Evolutionary conservation across 2,113 vertebrate species (phyloP), one percentile per base, ranked within the genome.

Genomic region (Ascaphus truei): DNA sequence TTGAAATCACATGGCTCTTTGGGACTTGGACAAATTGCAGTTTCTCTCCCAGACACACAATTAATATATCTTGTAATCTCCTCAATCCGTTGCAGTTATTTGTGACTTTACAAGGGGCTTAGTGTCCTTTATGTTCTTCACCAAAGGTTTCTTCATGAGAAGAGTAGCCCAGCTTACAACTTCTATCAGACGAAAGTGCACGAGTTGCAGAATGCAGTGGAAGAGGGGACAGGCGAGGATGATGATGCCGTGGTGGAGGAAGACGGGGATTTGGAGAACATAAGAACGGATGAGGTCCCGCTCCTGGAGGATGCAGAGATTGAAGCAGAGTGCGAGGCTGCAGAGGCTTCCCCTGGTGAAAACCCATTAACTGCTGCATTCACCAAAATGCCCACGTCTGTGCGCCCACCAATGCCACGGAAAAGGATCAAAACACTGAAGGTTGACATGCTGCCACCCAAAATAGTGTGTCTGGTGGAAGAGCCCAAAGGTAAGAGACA

Each of bases 71-170:
- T n/a, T n/a, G n/a, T n/a, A n/a, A n/a, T n/a, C n/a, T n/a, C n/a
- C n/a, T n/a, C n/a, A n/a, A n/a, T n/a, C n/a, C n/a, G n/a, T n/a
- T n/a, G n/a, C n/a, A n/a, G n/a, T n/a, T n/a, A n/a, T n/a, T n/a
- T n/a, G n/a, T n/a, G n/a, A n/a, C n/a, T n/a, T n/a, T n/a, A n/a
- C n/a, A n/a, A n/a, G n/a, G n/a, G n/a, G n/a, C n/a, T n/a, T n/a
- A n/a, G n/a, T n/a, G n/a, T n/a, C n/a, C n/a, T n/a, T n/a, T n/a
- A n/a, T n/a, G n/a, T n/a, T n/a, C n/a, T n/a, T n/a, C n/a, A n/a
- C n/a, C n/a, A 16, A 37, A 91, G 90, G 89, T 92, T 92, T 56
- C 80, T 91, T 0, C 86, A 88, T 41, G 89, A 91, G 33, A 86
- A 72, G 16, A 80, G 63, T 31, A 90, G 90, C 52, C 73, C 89